These are phyloP conservation scores for Florisuga fusca DNA, from an alignment of 2,797 vertebrate genomes.

Conservation along the genomic window DNA sequence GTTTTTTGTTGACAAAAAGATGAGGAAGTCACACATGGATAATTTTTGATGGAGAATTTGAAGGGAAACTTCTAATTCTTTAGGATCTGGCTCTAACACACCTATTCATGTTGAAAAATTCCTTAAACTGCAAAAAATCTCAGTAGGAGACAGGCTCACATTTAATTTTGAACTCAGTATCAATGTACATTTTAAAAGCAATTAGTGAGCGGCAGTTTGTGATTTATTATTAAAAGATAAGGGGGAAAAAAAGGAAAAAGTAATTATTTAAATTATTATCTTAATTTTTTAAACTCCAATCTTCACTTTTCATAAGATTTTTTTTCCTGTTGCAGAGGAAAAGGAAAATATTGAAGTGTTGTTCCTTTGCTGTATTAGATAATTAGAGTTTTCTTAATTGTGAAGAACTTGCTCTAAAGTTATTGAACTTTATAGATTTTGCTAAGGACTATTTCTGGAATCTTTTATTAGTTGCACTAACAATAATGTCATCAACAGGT, in stretches of 20 bases:
- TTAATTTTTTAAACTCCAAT: neutral
- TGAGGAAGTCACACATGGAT: neutral
- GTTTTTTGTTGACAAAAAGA: neutral
- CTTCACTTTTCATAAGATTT: neutral
- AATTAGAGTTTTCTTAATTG: neutral
- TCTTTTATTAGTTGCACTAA: neutral
- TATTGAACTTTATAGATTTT: neutral
- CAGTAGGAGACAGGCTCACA: neutral
- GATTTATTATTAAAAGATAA: neutral
- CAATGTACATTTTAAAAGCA: neutral
- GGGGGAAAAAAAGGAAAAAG: neutral
- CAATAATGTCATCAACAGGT: neutral
- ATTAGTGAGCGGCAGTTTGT: neutral
- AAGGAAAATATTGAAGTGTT: neutral
- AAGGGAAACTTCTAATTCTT: neutral
- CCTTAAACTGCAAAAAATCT: neutral
- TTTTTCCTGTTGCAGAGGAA: neutral
- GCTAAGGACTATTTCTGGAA: neutral
- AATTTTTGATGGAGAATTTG: neutral
- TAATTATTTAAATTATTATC: neutral
- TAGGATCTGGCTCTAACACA: neutral
- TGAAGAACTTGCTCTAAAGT: neutral
- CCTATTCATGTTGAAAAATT: neutral
- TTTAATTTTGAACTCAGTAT: conserved; percentile 8
- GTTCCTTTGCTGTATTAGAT: neutral